These are phyloP conservation scores for Drosophila neoperkinsi DNA, from an alignment of 2,888 invertebrate genomes.

Conservation along the genomic window DNA sequence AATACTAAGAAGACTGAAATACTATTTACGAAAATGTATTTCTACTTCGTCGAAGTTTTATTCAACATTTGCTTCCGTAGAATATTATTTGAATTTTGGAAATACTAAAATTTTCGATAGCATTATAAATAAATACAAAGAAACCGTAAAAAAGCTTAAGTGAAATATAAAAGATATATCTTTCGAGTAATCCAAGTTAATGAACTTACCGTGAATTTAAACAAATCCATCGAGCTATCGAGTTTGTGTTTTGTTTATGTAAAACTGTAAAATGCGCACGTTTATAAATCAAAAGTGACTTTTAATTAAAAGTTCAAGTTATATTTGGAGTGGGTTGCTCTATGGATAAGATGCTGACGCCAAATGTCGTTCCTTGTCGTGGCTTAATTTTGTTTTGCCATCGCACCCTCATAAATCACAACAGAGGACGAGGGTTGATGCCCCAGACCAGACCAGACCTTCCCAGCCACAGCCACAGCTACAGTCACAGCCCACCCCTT, in stretches of 20 bases:
- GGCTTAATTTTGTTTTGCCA: conserved; percentile 81
- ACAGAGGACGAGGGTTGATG: conserved; percentile 46
- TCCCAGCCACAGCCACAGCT: not conserved
- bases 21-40: not conserved
- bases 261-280: conserved; percentile 59
- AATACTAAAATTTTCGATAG: not conserved
- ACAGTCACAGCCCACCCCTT: conserved; percentile 25
- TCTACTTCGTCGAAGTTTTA: not conserved
- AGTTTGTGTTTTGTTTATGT: conserved; percentile 52
- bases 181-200: conserved; percentile 9
- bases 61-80: not conserved
- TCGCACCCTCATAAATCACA: conserved; percentile 80
- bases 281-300: conserved; percentile 81
- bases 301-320: conserved; percentile 81
- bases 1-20: not conserved
- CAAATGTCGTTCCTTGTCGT: conserved; percentile 72
- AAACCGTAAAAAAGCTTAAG: not conserved
- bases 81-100: not conserved
- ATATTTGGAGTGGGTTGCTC: conserved; percentile 34
- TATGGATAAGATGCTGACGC: conserved; percentile 75
- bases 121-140: not conserved
- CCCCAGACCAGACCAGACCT: conserved; percentile 8
- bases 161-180: not conserved
- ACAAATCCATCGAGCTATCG: conserved; percentile 40
- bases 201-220: conserved; percentile 29